Percentiles rank a stretch among this genome's conserved stretches.
Conservation (phyloP, 2,797 vertebrate genomes). For the Peromyscus melanophrys region DNA sequence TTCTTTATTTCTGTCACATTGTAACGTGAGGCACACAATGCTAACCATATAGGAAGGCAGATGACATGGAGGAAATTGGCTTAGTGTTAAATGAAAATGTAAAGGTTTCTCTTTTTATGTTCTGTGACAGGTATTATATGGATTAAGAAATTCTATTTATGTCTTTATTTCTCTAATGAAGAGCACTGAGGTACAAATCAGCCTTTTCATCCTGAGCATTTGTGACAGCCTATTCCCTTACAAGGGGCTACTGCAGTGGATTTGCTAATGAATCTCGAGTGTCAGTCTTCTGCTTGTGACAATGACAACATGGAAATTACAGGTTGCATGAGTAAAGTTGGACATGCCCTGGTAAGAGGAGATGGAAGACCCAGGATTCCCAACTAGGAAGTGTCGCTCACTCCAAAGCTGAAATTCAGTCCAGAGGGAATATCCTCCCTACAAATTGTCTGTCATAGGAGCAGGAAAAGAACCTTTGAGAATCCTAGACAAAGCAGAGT, state of each 20-base stretch:
- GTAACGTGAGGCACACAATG: background rate
- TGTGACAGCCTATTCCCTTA: constrained; percentile 76
- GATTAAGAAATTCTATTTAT: constrained; percentile 82
- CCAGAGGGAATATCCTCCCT: constrained; percentile 1
- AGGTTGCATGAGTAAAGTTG: background rate
- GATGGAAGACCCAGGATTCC: background rate
- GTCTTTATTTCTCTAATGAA: constrained; percentile 79
- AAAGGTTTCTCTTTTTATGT: background rate
- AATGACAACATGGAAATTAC: background rate
- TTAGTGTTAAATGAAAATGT: constrained; percentile 75
- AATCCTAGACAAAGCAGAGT: background rate
- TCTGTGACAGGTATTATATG: constrained; percentile 64
- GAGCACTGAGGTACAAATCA: constrained; percentile 74
- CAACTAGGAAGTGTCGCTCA: background rate
- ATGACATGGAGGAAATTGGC: constrained; percentile 61
- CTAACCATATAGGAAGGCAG: constrained; percentile 42
- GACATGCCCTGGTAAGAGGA: background rate
- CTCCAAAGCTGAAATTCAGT: constrained; percentile 11
- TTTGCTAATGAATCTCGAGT: background rate
- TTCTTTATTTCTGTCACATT: background rate
- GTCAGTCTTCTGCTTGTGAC: background rate
- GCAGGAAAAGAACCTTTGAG: background rate
- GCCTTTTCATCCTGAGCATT: constrained; percentile 71
- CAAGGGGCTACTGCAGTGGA: constrained; percentile 40
- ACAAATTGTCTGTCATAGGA: background rate